Evolutionary conservation across 2,797 vertebrate species (phyloP).

Genomic region (Phyllotis vaccarum): DNA sequence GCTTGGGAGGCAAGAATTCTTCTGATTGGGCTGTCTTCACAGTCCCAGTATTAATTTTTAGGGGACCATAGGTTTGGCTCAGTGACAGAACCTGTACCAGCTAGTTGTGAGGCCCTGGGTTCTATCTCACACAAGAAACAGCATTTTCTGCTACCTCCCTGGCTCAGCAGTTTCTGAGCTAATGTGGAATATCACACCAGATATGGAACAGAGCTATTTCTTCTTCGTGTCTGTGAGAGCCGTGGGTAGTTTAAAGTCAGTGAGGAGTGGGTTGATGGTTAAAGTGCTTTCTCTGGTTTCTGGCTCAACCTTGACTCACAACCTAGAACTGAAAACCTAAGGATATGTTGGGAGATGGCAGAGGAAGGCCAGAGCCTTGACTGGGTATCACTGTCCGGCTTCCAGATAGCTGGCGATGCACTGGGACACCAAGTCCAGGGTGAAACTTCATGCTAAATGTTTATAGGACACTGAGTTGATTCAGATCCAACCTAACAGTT

Average conservation of each 20-base stretch:
- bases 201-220: neutral
- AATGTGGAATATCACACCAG: neutral
- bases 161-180: neutral
- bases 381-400: neutral
- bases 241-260: neutral
- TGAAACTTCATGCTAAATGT: neutral
- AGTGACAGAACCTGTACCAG: neutral
- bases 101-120: neutral
- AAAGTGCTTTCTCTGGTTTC: neutral
- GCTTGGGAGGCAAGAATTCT: neutral
- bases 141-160: neutral
- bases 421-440: neutral
- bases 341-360: slow-evolving; percentile 35
- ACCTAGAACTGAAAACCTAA: neutral
- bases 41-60: neutral
- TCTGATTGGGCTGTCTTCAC: neutral
- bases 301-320: slow-evolving; percentile 25
- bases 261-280: neutral
- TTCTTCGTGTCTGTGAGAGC: too few relatives aligned
- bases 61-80: neutral
- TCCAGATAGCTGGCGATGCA: neutral
- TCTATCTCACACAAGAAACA: neutral
- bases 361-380: neutral
- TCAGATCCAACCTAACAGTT: neutral
- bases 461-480: slow-evolving; percentile 1